Conservation (phyloP, 2,113 vertebrate species). For the Rhinolophus sinicus region DNA sequence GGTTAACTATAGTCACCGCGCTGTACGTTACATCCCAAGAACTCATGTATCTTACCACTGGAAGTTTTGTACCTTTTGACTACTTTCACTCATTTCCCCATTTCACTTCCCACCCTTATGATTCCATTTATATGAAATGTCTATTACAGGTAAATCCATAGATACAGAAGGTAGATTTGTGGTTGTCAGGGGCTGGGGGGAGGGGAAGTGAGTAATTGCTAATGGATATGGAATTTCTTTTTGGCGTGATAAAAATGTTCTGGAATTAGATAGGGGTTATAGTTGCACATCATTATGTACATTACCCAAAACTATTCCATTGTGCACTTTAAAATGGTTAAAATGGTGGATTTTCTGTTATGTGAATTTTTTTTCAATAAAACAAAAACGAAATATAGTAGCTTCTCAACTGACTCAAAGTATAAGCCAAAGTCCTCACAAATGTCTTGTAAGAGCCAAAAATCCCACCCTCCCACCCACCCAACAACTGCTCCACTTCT, state of each 20-base stretch:
- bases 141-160: background rate
- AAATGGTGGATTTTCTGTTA: background rate
- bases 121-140: background rate
- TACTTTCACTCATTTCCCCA: background rate
- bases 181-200: background rate
- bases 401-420: background rate
- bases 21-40: background rate
- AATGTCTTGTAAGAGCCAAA: background rate
- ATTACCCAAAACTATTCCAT: background rate
- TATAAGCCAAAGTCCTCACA: background rate
- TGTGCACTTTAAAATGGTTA: background rate
- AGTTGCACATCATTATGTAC: background rate
- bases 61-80: background rate
- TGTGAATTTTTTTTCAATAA: background rate
- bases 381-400: background rate
- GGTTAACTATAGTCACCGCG: background rate
- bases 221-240: background rate
- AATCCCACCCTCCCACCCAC: background rate
- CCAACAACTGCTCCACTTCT: fast-evolving
- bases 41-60: background rate
- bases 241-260: background rate
- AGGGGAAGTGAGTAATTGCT: background rate
- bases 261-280: background rate
- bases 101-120: background rate
- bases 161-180: background rate